These are phyloP conservation scores for Macquaria ambigua DNA, from an alignment of 2,113 vertebrate species.

Conservation along the genomic window DNA sequence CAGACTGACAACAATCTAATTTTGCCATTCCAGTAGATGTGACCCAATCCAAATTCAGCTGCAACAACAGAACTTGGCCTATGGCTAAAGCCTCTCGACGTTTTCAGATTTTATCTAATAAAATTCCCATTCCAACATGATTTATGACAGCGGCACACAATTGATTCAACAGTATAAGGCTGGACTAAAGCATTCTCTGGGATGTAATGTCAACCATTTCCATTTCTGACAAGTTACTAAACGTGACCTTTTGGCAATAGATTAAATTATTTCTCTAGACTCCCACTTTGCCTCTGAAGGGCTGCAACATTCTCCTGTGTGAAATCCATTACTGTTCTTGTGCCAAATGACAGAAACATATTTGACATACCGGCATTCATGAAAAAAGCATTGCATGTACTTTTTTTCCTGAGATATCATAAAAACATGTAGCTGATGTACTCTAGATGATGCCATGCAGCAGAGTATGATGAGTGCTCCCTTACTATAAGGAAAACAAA, in stretches of 20 bases:
- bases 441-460: background rate
- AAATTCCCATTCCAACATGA: conserved; percentile 34
- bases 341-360: conserved; percentile 60
- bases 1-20: background rate
- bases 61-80: background rate
- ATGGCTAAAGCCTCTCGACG: conserved; percentile 26
- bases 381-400: conserved; percentile 14
- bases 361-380: conserved; percentile 39
- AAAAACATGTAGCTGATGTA: conserved; percentile 27
- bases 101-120: conserved; percentile 24
- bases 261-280: conserved; percentile 65
- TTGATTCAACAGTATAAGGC: conserved; percentile 29
- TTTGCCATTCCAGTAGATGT: background rate
- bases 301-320: conserved; percentile 38
- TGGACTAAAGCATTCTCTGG: conserved; percentile 46
- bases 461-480: background rate
- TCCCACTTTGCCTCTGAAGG: conserved; percentile 48
- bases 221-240: conserved; percentile 77
- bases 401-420: conserved; percentile 23
- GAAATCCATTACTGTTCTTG: conserved; percentile 61
- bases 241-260: conserved; percentile 79
- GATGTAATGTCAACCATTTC: conserved; percentile 65
- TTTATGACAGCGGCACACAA: conserved; percentile 48
- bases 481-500: conserved; percentile 14
- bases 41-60: conserved; percentile 10